Evolutionary conservation across 2,797 vertebrate genomes (phyloP).

Genomic region (Halcyon leucocephala): DNA sequence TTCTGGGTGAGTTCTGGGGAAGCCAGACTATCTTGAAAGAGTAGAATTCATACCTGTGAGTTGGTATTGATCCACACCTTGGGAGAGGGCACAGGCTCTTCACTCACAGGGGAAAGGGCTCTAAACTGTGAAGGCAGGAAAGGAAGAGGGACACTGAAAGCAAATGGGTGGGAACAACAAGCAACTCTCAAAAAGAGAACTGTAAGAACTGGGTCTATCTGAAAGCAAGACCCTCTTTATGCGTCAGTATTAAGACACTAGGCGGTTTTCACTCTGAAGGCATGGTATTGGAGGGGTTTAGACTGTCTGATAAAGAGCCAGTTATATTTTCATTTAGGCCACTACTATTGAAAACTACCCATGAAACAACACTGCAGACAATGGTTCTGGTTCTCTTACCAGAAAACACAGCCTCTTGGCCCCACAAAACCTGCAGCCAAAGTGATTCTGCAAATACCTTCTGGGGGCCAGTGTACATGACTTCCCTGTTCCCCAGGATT

Average conservation of each 20-base stretch:
- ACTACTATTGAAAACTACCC: rapidly evolving
- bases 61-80: no score
- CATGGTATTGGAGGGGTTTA: neutral
- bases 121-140: neutral
- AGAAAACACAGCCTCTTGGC: neutral
- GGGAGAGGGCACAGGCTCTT: neutral
- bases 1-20: neutral
- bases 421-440: neutral
- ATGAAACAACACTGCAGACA: neutral
- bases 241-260: neutral
- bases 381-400: neutral
- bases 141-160: rapidly evolving
- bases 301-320: neutral
- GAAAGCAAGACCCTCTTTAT: neutral
- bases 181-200: neutral
- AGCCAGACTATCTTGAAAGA: neutral
- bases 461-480: neutral
- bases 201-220: neutral
- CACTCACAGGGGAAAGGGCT: rapidly evolving
- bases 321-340: neutral
- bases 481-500: neutral
- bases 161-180: neutral
- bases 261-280: neutral
- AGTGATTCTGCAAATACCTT: neutral
- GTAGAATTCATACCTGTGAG: rapidly evolving